A percentile compares a stretch with the other conserved stretches of the same genome.
phyloP scores from a whole-genome alignment of 2,888 invertebrate genomes.

The Diachrysia chrysitis region DNA sequence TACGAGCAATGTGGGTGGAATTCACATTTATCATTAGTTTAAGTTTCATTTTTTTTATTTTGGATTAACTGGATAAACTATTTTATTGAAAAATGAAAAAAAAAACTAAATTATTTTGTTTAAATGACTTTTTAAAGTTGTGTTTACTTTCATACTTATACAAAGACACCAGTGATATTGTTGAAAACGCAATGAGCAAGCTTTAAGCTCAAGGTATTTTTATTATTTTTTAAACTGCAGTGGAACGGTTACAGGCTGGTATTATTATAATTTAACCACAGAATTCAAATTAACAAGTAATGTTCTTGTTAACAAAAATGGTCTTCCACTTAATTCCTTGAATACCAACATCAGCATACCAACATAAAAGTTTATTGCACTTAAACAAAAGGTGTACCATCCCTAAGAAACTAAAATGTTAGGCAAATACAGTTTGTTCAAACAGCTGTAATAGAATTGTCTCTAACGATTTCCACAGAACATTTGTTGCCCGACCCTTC shows the following conservation, averaged over 20 bases:
- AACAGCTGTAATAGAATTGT: constrained; percentile 63
- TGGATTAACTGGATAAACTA: too few species aligned
- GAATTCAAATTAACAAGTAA: background rate
- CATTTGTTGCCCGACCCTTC: constrained; percentile 44
- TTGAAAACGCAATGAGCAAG: background rate
- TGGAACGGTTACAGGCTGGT: background rate
- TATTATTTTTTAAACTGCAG: background rate
- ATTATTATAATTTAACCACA: background rate
- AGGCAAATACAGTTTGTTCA: constrained; percentile 47
- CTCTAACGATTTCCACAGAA: constrained; percentile 57
- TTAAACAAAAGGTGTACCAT: constrained; percentile 28
- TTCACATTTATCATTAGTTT: too few species aligned
- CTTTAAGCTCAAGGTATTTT: background rate
- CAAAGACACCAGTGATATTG: background rate
- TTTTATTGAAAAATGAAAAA: too few species aligned
- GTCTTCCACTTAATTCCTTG: constrained; percentile 7
- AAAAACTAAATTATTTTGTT: too few species aligned
- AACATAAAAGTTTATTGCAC: constrained; percentile 16
- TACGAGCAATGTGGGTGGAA: too few species aligned
- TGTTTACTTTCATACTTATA: too few species aligned
- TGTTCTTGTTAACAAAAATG: background rate
- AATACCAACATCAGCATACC: background rate
- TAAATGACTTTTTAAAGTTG: too few species aligned
- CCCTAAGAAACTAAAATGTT: constrained; percentile 44
- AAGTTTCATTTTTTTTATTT: too few species aligned